These are phyloP conservation scores for Xyrauchen texanus DNA, from an alignment of 2,113 vertebrate genomes.

Conservation along the genomic window DNA sequence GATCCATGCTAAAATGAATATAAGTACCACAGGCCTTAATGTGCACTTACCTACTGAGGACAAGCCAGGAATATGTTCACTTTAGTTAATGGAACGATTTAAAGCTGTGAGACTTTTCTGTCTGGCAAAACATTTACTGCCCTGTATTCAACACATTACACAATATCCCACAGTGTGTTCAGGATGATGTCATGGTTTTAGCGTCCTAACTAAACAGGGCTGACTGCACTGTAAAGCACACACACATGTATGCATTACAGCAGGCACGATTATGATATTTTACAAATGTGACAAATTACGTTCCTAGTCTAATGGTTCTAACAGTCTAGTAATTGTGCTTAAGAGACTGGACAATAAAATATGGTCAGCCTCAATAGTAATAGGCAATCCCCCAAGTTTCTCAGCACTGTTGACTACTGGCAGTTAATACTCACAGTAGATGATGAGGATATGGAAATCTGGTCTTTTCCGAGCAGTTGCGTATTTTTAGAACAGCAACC, in stretches of 20 bases:
- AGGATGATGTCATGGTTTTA: background rate
- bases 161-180: conserved; percentile 15
- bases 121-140: conserved; percentile 16
- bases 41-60: background rate
- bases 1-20: background rate
- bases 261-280: background rate
- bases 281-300: background rate
- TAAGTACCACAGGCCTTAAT: background rate
- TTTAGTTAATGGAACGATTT: conserved; percentile 1
- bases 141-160: background rate
- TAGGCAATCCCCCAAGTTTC: conserved; percentile 2
- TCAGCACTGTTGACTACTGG: conserved; percentile 39
- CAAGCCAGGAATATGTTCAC: background rate
- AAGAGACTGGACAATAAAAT: conserved; percentile 13
- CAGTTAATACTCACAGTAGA: conserved; percentile 12
- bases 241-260: background rate
- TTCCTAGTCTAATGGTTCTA: background rate
- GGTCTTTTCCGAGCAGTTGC: background rate
- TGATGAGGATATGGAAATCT: conserved; percentile 33
- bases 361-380: background rate
- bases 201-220: background rate
- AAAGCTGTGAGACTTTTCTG: background rate
- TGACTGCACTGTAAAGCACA: background rate
- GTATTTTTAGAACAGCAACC: conserved; percentile 20
- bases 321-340: background rate